Base-by-base conservation (phyloP, 2,113 vertebrate species). In the Xiphophorus hellerii region DNA sequence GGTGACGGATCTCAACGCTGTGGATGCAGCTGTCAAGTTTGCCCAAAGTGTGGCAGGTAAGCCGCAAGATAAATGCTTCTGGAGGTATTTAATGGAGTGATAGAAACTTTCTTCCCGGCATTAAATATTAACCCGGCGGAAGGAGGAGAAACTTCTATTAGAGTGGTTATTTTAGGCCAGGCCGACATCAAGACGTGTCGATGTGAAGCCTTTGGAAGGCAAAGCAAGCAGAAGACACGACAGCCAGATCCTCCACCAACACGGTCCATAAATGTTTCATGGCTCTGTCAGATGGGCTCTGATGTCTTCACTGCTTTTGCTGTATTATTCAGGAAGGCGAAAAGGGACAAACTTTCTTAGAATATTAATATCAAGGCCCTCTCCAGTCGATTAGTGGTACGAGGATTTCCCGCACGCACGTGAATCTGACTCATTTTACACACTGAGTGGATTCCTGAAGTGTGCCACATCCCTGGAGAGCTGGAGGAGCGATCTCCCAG, bases 21-120 rank as follows among this genome's bases (percentile, higher is more conserved):
- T 93, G 61, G 95, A 96, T 66, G 90, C 89, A 80, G 96, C 96
- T 54, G 88, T 97, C 79, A 92, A 69, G 84, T 94, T 97, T 71
- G 95, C 95, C 66, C 90, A 89, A 84, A 93, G 80, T 86, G 86
- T 97, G 89, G 85, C 89, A 90, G 97, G 97, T 98, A 88, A 95
- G 95, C 75, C 25, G 6, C 33, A 35, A 42, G 17, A 11, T 61
- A 58, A 60, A 13, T n/a, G 17, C 2, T 48, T 42, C 61, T 27
- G 7, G 71, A 58, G 51, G 33, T 37, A 30, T 33, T 51, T 42
- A 37, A 58, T 74, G 58, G 37, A 33, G 27, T 62, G 30, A 73
- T 64, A 76, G 61, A 29, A 67, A 22, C 42, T 73, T 44, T n/a
- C 58, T 44, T 73, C n/a, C 20, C 30, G 15, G 33, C 17, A 80